Evolutionary conservation across 2,888 invertebrate genomes (phyloP).

Genomic region (Orthonychiurus folsomi): DNA sequence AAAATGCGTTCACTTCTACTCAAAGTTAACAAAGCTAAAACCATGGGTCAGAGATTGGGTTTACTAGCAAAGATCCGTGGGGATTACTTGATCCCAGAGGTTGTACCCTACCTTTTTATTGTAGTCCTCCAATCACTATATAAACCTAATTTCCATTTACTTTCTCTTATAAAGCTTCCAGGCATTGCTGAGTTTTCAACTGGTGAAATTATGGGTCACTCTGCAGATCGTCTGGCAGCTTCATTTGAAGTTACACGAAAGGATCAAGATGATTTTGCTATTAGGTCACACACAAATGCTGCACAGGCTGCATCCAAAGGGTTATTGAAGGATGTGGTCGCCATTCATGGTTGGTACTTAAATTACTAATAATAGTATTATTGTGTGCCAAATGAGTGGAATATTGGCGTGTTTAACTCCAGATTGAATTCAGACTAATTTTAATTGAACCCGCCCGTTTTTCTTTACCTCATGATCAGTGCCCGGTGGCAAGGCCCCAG

Average conservation of each 20-base stretch:
- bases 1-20: slow-evolving; percentile 80
- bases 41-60: slow-evolving; percentile 63
- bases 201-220: slow-evolving; percentile 97
- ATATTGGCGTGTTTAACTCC: too few relatives aligned
- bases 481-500: slow-evolving; percentile 62
- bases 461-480: too few relatives aligned
- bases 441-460: too few relatives aligned
- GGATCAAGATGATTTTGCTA: slow-evolving; percentile 93
- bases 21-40: slow-evolving; percentile 86
- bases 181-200: too few relatives aligned
- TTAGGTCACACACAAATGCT: slow-evolving; percentile 82
- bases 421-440: too few relatives aligned
- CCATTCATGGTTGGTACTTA: too few relatives aligned
- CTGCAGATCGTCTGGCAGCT: slow-evolving; percentile 89
- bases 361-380: too few relatives aligned
- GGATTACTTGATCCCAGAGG: slow-evolving; percentile 67
- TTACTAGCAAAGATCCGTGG: slow-evolving; percentile 66
- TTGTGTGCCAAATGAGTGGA: too few relatives aligned
- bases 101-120: too few relatives aligned
- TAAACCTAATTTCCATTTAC: too few relatives aligned
- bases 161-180: too few relatives aligned
- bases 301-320: slow-evolving; percentile 73
- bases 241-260: slow-evolving; percentile 76
- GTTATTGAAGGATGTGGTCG: slow-evolving; percentile 74
- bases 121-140: too few relatives aligned